Base-by-base conservation (phyloP, 2,113 vertebrate species). In the Phrynocephalus versicolor region DNA sequence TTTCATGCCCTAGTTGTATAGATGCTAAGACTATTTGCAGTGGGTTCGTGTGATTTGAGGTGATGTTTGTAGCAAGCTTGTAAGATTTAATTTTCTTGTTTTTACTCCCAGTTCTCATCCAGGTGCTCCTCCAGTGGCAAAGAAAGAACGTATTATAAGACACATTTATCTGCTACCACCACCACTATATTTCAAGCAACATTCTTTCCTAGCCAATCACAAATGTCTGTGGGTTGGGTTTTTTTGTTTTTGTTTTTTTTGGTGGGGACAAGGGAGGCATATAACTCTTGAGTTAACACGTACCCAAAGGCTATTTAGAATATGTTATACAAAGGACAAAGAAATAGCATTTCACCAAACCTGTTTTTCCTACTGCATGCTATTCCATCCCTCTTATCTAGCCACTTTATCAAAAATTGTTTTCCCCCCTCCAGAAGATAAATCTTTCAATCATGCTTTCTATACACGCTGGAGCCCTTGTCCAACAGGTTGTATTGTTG, bases 261-360 rank as follows among this genome's bases (percentile, higher is more conserved):
- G 45, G 45, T 5, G 45, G 45, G 91, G 92, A 85, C 90, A 85
- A 55, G 3, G 83, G n/a, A 16, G 64, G 70, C 60, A 89, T 92
- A 89, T 93, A 91, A 90, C 89, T 80, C 85, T 27, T 82, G 89
- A 94, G 88, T 94, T 95, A 95, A 93, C 91, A 92, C 35, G 82
- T 35, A 88, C 85, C 90, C 70, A 27, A 51, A 94, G 87, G 84
- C 45, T 90, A 57, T 85, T 94, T 84, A 79, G 69, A 94, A 94
- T 94, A 92, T 92, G 95, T 94, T 91, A 89, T 89, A 94, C 92
- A 94, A 94, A 94, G 94, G 91, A 95, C 90, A 95, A 94, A 95
- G 95, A 90, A 94, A 93, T 83, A 30, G 65, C 75, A 89, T 89
- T 60, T 94, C 45, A 92, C 57, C 71, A 87, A 95, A 92, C 71